These are phyloP conservation scores for Tiliacea citrago DNA, from an alignment of 2,888 invertebrate species.

Conservation along the genomic window DNA sequence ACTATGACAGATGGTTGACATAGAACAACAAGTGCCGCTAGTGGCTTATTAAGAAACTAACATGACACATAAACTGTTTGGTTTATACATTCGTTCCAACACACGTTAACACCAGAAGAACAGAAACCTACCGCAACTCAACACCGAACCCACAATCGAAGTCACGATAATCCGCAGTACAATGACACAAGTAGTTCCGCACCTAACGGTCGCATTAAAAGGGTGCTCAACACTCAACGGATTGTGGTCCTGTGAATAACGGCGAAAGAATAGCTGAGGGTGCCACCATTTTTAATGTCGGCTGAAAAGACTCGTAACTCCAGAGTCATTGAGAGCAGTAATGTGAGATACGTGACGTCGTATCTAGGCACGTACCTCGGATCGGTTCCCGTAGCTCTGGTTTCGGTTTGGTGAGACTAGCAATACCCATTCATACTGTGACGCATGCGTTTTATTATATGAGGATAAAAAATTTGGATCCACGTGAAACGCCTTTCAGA, in stretches of 20 bases:
- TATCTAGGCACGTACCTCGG: constrained; percentile 70
- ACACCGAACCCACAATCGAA: constrained; percentile 57
- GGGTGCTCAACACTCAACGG: constrained; percentile 81
- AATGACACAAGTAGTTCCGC: constrained; percentile 79
- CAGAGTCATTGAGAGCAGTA: constrained; percentile 80
- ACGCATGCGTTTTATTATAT: constrained; percentile 75
- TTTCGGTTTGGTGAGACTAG: constrained; percentile 69
- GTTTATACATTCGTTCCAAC: too few species aligned
- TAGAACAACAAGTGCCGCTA: too few species aligned
- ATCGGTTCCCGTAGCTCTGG: constrained; percentile 69
- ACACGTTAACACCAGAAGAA: constrained; percentile 11
- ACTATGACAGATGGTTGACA: too few species aligned
- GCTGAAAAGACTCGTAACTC: constrained; percentile 83
- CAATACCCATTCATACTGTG: constrained; percentile 68
- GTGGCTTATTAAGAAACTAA: too few species aligned
- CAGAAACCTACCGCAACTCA: background rate
- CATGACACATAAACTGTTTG: too few species aligned
- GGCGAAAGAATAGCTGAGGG: constrained; percentile 81
- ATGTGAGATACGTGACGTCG: constrained; percentile 73
- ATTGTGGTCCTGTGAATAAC: constrained; percentile 83
- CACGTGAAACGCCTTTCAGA: constrained; percentile 58
- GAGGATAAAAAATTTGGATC: constrained; percentile 56
- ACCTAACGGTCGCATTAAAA: constrained; percentile 80
- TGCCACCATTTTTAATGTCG: constrained; percentile 79
- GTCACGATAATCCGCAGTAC: constrained; percentile 75